phyloP scores from a whole-genome alignment of 2,113 vertebrate genomes.

The Nipponia nippon region DNA sequence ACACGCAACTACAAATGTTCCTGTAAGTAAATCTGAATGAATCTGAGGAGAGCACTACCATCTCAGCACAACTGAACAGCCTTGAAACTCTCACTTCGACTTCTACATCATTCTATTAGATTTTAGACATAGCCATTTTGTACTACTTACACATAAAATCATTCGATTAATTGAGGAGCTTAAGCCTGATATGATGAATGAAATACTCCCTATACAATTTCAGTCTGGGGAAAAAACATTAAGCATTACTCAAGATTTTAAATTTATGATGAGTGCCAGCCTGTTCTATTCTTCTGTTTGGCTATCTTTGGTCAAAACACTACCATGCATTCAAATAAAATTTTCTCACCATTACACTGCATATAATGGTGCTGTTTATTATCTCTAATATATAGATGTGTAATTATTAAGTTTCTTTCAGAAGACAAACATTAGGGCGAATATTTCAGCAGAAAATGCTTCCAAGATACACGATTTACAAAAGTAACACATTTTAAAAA shows the following conservation, averaged over 20 bases:
- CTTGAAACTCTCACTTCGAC: background rate
- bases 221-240: background rate
- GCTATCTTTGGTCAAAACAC: background rate
- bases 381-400: background rate
- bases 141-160: background rate
- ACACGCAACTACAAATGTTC: background rate
- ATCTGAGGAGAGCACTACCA: background rate
- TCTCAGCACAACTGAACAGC: background rate
- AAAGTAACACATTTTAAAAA: background rate
- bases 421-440: background rate
- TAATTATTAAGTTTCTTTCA: background rate
- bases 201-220: background rate
- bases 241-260: background rate
- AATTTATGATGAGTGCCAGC: background rate
- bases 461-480: background rate
- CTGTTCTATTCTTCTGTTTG: background rate
- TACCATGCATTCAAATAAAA: background rate
- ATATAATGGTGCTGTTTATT: background rate
- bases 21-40: background rate
- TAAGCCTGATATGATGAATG: background rate
- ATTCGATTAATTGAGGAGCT: background rate
- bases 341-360: background rate
- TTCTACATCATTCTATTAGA: background rate
- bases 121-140: background rate
- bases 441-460: background rate